Base-by-base conservation (phyloP, 23 tunicate genomes). In the Styela plicata region DNA sequence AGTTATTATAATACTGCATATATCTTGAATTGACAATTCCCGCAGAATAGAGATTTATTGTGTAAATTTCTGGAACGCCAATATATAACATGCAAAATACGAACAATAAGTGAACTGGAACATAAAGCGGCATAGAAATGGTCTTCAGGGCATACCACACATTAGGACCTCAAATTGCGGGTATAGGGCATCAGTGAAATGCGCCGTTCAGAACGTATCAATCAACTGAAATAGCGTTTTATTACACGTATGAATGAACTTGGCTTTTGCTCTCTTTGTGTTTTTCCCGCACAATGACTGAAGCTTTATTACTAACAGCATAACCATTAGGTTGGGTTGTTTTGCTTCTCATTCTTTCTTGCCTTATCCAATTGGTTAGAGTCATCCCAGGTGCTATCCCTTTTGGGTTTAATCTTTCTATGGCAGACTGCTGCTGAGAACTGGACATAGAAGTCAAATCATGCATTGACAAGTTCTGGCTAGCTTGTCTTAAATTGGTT, bases 331-430 rank as follows among this genome's bases (percentile, higher is more conserved):
- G 13, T 44, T 44, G 57, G 57, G 13, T 13, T 3, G 77, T 31
- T 32, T 71, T 71, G 37, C 37, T 76, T 2, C 66, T 76, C 66
- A 76, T 3, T 18, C 81, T 69, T 76, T 76, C 81, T 13, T 53
- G 81, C 37, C 36, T 57, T 18, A 76, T 76, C 81, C 81, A 76
- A 57, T 76, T 76, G 13, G 22, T 37, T 5, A 76, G 64, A 19
- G 81, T 76, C 81, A 76, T 76, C 3, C 29, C 81, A 29, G 66
- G 24, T 25, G 52, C 37, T 22, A 57, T 65, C 0, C 81, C 81
- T 44, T 76, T 76, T 53, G 81, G 81, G 13, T 76, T 76, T 53
- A 76, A 53, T 31, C 81, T 76, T 17, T 76, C 81, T 27, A 76
- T 53, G 13, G 81, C 81, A 25, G 81, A 76, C 24, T 71, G 77